phyloP scores from a whole-genome alignment of 1,140 invertebrate genomes.

The Bombus pascuorum region DNA sequence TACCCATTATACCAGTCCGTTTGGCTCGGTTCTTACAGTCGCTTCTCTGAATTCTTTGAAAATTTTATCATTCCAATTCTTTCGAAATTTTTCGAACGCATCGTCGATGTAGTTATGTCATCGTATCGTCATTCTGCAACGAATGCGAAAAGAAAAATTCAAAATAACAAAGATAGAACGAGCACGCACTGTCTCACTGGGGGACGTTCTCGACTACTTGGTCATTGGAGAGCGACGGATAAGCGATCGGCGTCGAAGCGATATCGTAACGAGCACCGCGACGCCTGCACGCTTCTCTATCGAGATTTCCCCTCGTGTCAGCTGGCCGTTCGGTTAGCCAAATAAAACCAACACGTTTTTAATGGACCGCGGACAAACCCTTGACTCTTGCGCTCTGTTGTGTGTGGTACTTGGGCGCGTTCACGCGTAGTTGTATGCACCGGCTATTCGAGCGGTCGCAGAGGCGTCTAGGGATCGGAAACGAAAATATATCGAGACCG shows the following conservation, averaged over 20 bases:
- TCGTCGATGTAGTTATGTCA: too few species aligned
- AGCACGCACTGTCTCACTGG: background rate
- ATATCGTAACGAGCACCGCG: constrained; percentile 52
- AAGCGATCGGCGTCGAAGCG: constrained; percentile 33
- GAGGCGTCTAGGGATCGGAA: constrained; percentile 40
- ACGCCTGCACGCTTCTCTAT: constrained; percentile 47
- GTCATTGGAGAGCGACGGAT: constrained; percentile 23
- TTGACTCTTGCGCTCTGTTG: constrained; percentile 47
- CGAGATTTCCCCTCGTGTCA: constrained; percentile 50
- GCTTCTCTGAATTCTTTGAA: background rate
- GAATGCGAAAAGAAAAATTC: background rate
- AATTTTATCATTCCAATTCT: background rate
- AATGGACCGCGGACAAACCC: constrained; percentile 73
- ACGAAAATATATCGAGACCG: constrained; percentile 61
- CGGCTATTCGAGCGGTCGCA: constrained; percentile 38
- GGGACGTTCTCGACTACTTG: background rate
- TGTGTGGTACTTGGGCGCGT: constrained; percentile 13
- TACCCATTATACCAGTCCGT: background rate
- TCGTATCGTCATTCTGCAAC: background rate
- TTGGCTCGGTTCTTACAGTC: too few species aligned
- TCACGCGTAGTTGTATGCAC: constrained; percentile 7
- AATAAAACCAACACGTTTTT: constrained; percentile 73
- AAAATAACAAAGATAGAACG: background rate
- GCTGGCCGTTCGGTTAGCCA: constrained; percentile 54
- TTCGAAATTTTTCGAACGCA: too few species aligned